These are phyloP conservation scores for Callorhinus ursinus DNA, from an alignment of 2,113 vertebrate genomes.

Conservation along the genomic window DNA sequence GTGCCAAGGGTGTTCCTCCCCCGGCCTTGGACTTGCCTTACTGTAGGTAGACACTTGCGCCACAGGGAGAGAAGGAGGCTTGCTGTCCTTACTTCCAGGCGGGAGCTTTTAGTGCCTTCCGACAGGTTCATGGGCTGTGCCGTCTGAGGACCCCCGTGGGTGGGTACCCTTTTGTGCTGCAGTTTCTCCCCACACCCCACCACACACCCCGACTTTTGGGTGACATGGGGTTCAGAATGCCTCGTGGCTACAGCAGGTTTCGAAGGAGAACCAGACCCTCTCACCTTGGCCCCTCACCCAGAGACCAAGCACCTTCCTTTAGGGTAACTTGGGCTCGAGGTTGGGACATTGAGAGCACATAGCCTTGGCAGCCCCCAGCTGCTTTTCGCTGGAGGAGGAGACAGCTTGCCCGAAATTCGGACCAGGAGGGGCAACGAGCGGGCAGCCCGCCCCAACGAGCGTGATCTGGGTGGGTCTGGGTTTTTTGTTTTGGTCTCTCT, in stretches of 20 bases:
- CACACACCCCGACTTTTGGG: accelerated
- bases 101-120: not conserved
- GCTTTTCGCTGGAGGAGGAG: accelerated
- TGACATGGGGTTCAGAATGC: not conserved
- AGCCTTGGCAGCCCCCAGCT: accelerated
- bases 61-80: accelerated
- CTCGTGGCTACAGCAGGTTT: no score
- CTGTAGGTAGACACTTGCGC: not conserved
- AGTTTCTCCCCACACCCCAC: not conserved
- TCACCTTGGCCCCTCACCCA: not conserved
- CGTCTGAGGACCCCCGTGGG: no score
- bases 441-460: no score
- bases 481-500: not conserved
- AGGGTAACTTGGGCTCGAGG: not conserved
- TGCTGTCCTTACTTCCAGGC: not conserved
- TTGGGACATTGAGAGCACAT: not conserved
- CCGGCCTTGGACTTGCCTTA: accelerated
- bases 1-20: not conserved
- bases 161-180: not conserved
- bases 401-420: accelerated
- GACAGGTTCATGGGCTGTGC: accelerated
- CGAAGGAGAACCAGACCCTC: not conserved
- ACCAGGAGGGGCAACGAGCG: accelerated
- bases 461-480: not conserved
- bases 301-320: not conserved